Percentiles rank a stretch among this genome's conserved stretches.
Conservation (phyloP, 2,888 invertebrate species). For the Chymomyza caudatula region DNA sequence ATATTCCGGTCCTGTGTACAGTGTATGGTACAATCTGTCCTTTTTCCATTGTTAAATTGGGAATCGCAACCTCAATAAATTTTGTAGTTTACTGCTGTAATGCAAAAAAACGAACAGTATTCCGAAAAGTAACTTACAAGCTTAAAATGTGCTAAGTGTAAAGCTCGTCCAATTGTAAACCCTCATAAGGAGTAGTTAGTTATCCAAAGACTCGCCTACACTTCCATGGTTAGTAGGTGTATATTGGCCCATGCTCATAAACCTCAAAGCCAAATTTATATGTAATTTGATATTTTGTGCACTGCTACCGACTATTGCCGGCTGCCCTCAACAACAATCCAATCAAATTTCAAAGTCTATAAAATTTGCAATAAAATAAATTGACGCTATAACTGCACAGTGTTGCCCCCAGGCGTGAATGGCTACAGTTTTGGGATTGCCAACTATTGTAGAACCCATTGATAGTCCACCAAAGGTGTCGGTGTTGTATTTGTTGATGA, state of each 20-base stretch:
- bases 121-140: not conserved
- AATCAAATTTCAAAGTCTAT: conserved; percentile 66
- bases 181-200: not conserved
- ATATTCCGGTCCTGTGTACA: no score
- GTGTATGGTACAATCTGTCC: no score
- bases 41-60: no score
- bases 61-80: no score
- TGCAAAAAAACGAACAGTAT: no score
- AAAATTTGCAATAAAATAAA: conserved; percentile 71
- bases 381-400: conserved; percentile 54
- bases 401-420: conserved; percentile 19
- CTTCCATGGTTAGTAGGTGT: conserved; percentile 17
- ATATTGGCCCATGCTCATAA: conserved; percentile 29
- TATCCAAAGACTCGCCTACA: not conserved
- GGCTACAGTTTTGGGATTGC: not conserved
- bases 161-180: not conserved
- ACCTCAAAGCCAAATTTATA: conserved; percentile 54
- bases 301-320: conserved; percentile 15
- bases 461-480: conserved; percentile 7
- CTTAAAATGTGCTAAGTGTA: not conserved
- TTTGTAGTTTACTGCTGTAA: no score
- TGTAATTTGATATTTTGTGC: conserved; percentile 63
- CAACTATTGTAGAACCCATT: not conserved
- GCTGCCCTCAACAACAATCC: conserved; percentile 37
- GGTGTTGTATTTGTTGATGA: not conserved